Evolutionary conservation across 1,140 invertebrate species (phyloP), one percentile per base, ranked within the genome.

Genomic region (Agrilus planipennis): DNA sequence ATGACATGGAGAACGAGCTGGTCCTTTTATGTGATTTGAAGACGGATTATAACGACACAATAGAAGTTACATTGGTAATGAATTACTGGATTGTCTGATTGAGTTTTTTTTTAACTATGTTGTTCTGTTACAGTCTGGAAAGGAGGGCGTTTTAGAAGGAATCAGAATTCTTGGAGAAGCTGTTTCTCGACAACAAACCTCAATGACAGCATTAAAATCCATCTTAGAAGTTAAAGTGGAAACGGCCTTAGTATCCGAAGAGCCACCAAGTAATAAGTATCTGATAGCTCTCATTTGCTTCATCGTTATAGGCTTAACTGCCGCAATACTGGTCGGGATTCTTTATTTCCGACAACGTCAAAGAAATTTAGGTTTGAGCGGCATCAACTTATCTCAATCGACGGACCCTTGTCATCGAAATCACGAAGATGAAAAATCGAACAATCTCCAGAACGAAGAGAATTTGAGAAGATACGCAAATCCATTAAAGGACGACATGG

Each of bases 361-460:
- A 58, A 59, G 67, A 54, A 50, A 73, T 57, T 49, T 71, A 57
- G 58, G 64, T 57, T 41, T 71, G 48, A 61, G 71, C 29, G 61
- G 67, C 14, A 61, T 69, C 25, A 70, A 71, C 51, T 52, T 71
- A 34, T 70, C 70, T 49, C 70, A 58, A 50, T 73, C 68, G 50
- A 69, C 64, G 47, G 73, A 61, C 62, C 61, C 61, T 41, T 77
- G 62, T 48, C 73, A 72, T 50, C 69, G 79, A 10, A 76, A 78
- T 54, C 76, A 81, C 45, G 80, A 84, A 50, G 81, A 87, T 58
- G 84, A 89, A 51, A 88, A 89, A 54, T 84, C 82, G 0, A 89
- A 89, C 53, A 90, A 90, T 58, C 64, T 89, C 28, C 85, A 89
- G 57, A 89, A 89, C 60, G 86, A 90, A 56, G 85, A 91, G 60